Evolutionary conservation across 2,797 vertebrate genomes (phyloP).

Genomic region (Aphelocoma californica): DNA sequence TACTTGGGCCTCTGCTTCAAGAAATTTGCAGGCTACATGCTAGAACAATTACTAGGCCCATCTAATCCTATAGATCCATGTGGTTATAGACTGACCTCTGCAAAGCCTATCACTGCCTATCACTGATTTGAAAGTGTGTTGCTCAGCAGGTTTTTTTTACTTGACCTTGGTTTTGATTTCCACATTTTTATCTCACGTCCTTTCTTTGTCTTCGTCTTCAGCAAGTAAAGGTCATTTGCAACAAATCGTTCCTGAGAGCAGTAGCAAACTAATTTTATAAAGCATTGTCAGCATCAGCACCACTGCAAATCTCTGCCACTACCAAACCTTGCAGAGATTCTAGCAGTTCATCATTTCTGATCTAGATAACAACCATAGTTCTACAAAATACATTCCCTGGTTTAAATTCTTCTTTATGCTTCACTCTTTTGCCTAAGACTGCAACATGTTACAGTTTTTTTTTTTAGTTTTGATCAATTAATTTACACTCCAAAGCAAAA

Average conservation of each 20-base stretch:
- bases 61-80: neutral
- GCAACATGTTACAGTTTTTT: neutral
- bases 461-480: neutral
- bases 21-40: neutral
- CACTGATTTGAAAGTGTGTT: neutral
- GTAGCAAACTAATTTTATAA: conserved; percentile 20
- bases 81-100: neutral
- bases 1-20: neutral
- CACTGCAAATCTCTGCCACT: neutral
- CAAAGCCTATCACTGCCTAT: neutral
- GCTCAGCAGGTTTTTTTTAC: conserved; percentile 35
- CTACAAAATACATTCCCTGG: neutral
- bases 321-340: neutral
- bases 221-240: conserved; percentile 26
- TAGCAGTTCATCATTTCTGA: neutral
- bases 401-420: neutral
- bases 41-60: neutral
- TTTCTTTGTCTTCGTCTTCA: conserved; percentile 1
- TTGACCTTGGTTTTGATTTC: conserved; percentile 23
- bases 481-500: neutral
- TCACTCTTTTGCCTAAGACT: neutral
- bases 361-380: neutral
- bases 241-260: neutral
- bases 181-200: neutral
- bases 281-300: conserved; percentile 1